phyloP scores from a whole-genome alignment of 2,113 vertebrate species.

The Python bivittatus region DNA sequence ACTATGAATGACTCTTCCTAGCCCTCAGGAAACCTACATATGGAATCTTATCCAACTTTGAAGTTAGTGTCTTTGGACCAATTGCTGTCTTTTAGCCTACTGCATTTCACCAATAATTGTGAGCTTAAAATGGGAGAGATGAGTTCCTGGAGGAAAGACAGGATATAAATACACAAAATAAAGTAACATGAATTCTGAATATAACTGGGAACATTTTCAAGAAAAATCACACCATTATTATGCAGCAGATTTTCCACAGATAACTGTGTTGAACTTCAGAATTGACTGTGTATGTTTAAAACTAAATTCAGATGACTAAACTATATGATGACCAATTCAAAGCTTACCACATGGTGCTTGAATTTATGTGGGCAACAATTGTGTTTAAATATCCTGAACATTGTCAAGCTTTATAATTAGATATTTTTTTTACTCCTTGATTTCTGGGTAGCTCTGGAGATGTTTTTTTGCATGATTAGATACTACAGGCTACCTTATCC shows the following conservation, averaged over 20 bases:
- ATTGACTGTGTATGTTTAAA: not conserved
- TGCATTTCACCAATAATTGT: not conserved
- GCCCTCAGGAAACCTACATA: not conserved
- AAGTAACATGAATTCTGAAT: not conserved
- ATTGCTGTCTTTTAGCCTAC: not conserved
- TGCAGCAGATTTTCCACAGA: not conserved
- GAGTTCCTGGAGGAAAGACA: not conserved
- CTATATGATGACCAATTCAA: not conserved
- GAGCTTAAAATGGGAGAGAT: not conserved
- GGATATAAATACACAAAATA: not conserved
- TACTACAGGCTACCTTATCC: not conserved
- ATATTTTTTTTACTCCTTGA: not conserved
- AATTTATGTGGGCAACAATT: not conserved
- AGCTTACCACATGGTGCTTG: not conserved
- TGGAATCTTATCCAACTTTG: not conserved
- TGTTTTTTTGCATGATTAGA: not conserved
- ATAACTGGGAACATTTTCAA: not conserved
- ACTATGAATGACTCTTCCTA: not conserved
- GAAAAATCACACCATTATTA: not conserved
- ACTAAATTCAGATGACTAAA: not conserved
- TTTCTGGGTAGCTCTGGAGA: not conserved
- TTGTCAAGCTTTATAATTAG: not conserved
- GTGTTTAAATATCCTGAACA: not conserved
- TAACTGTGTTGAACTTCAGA: not conserved
- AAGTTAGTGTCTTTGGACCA: not conserved